Percentiles rank a stretch among this genome's conserved stretches.
Conservation (phyloP, 2,797 vertebrate species). For the Intellagama lesueurii region DNA sequence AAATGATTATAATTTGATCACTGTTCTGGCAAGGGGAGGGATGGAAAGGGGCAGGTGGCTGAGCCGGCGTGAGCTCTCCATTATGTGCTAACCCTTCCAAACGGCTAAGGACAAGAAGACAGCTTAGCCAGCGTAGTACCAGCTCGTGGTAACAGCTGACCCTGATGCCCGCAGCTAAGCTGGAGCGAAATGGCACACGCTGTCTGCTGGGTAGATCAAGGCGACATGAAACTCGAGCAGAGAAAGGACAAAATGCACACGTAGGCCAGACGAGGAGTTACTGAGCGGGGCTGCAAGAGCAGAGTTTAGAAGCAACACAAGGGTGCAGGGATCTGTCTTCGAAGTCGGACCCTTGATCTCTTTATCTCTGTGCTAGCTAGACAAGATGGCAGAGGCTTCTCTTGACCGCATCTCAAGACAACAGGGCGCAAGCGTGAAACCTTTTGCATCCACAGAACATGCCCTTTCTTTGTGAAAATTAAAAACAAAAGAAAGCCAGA, state of each 20-base stretch:
- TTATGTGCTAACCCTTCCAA: not conserved
- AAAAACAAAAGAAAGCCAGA: too few species aligned
- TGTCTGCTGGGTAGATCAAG: not conserved
- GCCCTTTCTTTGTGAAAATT: not conserved
- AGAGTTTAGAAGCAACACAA: not conserved
- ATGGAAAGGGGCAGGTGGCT: not conserved
- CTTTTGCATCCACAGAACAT: not conserved
- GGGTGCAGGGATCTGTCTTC: not conserved
- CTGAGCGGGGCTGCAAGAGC: not conserved
- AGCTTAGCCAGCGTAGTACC: not conserved
- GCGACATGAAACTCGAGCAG: not conserved
- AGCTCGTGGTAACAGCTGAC: not conserved
- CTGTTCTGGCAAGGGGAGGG: slow-evolving; percentile 8
- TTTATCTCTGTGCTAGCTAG: not conserved
- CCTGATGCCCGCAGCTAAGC: not conserved
- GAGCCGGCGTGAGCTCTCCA: not conserved
- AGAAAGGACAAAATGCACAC: not conserved
- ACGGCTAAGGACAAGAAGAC: not conserved
- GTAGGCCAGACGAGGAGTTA: not conserved
- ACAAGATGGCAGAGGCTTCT: too few species aligned
- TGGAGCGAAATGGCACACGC: not conserved
- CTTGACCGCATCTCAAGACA: not conserved
- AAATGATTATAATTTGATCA: slow-evolving; percentile 7
- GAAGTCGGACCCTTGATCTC: not conserved
- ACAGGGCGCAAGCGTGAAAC: not conserved